A percentile compares a stretch with the other conserved stretches of the same genome.
Evolutionary conservation across 2,113 vertebrate species (phyloP).

Genomic region (Spilogale gracilis): DNA sequence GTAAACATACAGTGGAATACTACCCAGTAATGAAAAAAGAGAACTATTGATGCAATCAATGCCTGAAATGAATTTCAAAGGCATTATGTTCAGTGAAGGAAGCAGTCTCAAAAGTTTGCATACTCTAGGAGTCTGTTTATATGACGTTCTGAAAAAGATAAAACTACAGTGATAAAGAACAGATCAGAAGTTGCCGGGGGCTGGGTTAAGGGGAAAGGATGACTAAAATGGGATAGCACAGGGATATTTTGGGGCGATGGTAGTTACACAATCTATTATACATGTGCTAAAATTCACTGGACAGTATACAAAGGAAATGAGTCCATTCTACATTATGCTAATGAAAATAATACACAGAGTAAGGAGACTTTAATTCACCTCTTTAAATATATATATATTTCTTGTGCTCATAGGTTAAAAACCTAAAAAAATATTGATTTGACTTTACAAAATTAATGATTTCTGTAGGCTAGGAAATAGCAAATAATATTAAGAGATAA

Average conservation of each 20-base stretch:
- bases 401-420: background rate
- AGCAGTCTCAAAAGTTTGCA: background rate
- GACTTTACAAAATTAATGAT: background rate
- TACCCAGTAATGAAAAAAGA: background rate
- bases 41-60: background rate
- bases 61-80: background rate
- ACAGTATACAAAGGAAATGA: background rate
- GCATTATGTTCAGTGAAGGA: background rate
- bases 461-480: conserved; percentile 31
- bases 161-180: background rate
- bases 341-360: background rate
- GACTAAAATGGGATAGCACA: background rate
- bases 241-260: background rate
- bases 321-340: background rate
- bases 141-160: background rate
- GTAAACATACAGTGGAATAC: background rate
- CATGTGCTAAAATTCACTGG: background rate
- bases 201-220: background rate
- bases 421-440: background rate
- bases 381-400: background rate
- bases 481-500: conserved; percentile 36
- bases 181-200: background rate
- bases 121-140: background rate
- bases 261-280: background rate
- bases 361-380: background rate